Evolutionary conservation across 2,888 invertebrate species (phyloP), one percentile per base, ranked within the genome.

Genomic region (Tiphia femorata): DNA sequence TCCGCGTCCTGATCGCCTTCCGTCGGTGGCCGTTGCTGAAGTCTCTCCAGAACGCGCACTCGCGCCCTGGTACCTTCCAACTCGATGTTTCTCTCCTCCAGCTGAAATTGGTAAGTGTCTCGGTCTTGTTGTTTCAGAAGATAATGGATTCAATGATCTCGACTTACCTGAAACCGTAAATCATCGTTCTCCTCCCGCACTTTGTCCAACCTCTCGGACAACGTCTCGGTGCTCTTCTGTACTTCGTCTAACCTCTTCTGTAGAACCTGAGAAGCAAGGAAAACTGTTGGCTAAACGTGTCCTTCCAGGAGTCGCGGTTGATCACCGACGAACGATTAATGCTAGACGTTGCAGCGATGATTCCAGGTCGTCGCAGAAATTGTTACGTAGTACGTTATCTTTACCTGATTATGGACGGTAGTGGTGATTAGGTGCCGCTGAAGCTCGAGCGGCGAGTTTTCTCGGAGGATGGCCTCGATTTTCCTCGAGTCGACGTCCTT

Each of bases 371-470:
- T n/a, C n/a, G n/a, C n/a, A n/a, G n/a, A n/a, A n/a, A n/a, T n/a
- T n/a, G n/a, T n/a, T n/a, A n/a, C n/a, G n/a, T n/a, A n/a, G n/a
- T n/a, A 21, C 1, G 1, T n/a, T n/a, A n/a, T n/a, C 14, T 84
- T 78, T 77, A 93, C 94, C 91, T 95, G 92, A 86, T 94, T 94
- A 83, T 93, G 91, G 80, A 93, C 92, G 80, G 92, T 92, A 75
- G 91, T 88, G 25, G 90, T 91, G 68, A 95, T 89, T 66, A 95
- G 86, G 85, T 94, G 94, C 73, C 93, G 89, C 84, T 93, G 93
- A 78, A 95, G 87, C 85, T 94, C 92, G 70, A 94, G 85, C 55
- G 92, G 91, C 85, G 92, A 92, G 73, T 89, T 89, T 87, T 95
- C 94, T 75, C 88, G 87, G 76, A 95, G 88, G 85, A 95, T 94